These are phyloP conservation scores for Hipposideros larvatus DNA, from an alignment of 2,797 vertebrate genomes.

Conservation along the genomic window DNA sequence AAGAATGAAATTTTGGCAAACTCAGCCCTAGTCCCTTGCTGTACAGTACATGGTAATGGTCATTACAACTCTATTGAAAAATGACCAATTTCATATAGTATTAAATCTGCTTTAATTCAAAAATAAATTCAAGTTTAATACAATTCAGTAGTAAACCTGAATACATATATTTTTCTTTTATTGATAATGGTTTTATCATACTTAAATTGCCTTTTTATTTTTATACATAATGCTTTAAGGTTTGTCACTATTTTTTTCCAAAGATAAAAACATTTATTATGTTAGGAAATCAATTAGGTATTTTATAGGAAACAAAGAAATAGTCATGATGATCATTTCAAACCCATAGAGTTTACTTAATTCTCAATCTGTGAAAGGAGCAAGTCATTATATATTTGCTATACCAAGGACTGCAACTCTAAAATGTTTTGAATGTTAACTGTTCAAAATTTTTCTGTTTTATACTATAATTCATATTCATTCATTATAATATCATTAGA, in stretches of 20 bases:
- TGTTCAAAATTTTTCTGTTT: slow-evolving; percentile 70
- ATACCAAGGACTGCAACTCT: slow-evolving; percentile 50
- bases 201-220: neutral
- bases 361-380: slow-evolving; percentile 61
- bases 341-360: neutral
- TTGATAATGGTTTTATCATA: slow-evolving; percentile 23
- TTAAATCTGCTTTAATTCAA: slow-evolving; percentile 80
- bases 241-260: neutral
- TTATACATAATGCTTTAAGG: neutral
- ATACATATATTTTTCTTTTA: slow-evolving; percentile 46
- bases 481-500: slow-evolving; percentile 78
- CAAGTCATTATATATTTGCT: slow-evolving; percentile 53
- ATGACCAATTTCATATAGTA: slow-evolving; percentile 65
- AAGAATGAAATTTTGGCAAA: slow-evolving; percentile 79
- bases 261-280: slow-evolving; percentile 37
- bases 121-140: slow-evolving; percentile 73
- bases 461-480: slow-evolving; percentile 80
- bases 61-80: slow-evolving; percentile 79
- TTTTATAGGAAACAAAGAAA: slow-evolving; percentile 47
- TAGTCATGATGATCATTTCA: neutral
- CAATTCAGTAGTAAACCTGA: slow-evolving; percentile 18
- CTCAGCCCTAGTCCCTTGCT: slow-evolving; percentile 67
- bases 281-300: slow-evolving; percentile 41
- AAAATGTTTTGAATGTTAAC: slow-evolving; percentile 58
- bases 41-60: slow-evolving; percentile 70